Conservation (phyloP, 2,888 invertebrate genomes). For the Heliconius ethilla region DNA sequence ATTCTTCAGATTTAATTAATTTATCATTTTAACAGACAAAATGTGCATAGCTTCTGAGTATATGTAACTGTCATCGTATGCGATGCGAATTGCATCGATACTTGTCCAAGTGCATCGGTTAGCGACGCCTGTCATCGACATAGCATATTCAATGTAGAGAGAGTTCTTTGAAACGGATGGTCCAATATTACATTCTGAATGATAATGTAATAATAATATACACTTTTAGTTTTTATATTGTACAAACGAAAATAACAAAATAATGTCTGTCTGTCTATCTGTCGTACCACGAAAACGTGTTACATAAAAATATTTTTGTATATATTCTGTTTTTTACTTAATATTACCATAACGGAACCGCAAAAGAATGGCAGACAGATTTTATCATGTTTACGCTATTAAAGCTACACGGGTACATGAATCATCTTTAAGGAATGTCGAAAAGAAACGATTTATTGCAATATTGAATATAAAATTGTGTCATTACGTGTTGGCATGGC, state of each 20-base stretch:
- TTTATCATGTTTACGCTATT: conserved; percentile 38
- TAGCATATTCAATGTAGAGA: conserved; percentile 40
- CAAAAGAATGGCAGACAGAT: conserved; percentile 38
- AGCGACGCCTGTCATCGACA: conserved; percentile 42
- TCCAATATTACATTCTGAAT: conserved; percentile 39
- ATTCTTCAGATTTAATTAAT: neutral
- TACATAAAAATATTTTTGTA: neutral
- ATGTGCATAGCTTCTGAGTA: conserved; percentile 15
- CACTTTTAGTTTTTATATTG: neutral
- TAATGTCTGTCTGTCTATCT: too few species aligned
- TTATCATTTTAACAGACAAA: conserved; percentile 26
- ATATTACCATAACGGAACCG: conserved; percentile 35
- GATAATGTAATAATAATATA: conserved; percentile 32
- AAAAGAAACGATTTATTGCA: neutral
- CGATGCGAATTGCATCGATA: conserved; percentile 27
- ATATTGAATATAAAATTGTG: neutral
- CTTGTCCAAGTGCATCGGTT: conserved; percentile 37
- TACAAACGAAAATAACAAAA: neutral
- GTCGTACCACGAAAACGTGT: neutral
- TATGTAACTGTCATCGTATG: conserved; percentile 27
- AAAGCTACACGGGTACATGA: conserved; percentile 30
- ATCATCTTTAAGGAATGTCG: conserved; percentile 15
- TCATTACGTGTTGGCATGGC: neutral
- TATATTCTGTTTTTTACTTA: neutral
- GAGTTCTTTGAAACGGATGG: conserved; percentile 39